Percentiles rank a stretch among this genome's conserved stretches.
These are phyloP conservation scores for Heliangelus exortis DNA, from an alignment of 2,797 vertebrate species.

Conservation along the genomic window DNA sequence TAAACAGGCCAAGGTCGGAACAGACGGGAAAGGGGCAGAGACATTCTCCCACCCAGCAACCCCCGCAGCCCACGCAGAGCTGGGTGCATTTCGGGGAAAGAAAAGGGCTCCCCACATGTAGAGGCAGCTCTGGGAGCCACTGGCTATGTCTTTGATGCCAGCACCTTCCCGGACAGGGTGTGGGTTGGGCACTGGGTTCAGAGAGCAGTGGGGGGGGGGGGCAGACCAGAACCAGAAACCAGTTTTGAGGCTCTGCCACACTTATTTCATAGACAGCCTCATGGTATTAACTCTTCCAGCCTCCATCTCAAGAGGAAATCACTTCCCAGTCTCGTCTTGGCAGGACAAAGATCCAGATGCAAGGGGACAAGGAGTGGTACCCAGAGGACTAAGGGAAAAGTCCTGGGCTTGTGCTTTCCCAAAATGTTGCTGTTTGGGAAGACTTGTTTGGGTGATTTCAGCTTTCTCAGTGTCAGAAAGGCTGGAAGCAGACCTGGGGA, in stretches of 20 bases:
- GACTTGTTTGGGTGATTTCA: background rate
- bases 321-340: background rate
- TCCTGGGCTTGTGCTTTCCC: fast-evolving
- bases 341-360: background rate
- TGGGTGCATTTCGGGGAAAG: fast-evolving
- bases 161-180: fast-evolving
- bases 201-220: background rate
- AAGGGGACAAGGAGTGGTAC: fast-evolving
- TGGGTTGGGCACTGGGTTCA: background rate
- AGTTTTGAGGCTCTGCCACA: background rate
- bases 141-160: background rate
- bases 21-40: background rate
- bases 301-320: background rate
- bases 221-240: background rate
- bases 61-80: fast-evolving
- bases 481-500: background rate
- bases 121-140: background rate
- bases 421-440: background rate
- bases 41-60: background rate
- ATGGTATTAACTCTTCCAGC: background rate
- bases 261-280: background rate
- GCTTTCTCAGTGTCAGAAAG: background rate
- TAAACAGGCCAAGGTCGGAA: slow-evolving; percentile 46
- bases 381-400: background rate
- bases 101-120: fast-evolving